Base-by-base conservation (phyloP, 2,888 invertebrate species). In the Nowickia ferox region DNA sequence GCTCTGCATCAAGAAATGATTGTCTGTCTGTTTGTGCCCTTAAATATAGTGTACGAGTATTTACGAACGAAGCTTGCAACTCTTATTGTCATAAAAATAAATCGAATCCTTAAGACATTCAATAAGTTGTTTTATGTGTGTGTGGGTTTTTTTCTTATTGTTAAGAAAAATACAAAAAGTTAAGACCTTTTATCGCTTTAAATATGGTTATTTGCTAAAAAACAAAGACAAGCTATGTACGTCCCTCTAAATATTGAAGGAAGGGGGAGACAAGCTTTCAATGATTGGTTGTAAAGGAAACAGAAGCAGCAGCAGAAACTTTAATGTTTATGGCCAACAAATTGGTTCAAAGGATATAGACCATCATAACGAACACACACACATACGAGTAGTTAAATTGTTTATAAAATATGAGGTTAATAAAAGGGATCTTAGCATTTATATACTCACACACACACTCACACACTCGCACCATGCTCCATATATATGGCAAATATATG, bases 51-150 rank as follows among this genome's bases (percentile, higher is more conserved):
- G n/a, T n/a, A n/a, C n/a, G n/a, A n/a, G n/a, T n/a, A 30, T 30
- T 30, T 30, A 46, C 22, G 57, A 74, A 72, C 51, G 51, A 71
- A 83, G 65, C 51, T 69, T 72, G 61, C 66, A 79, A 63, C 44
- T 79, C n/a, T 55, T 79, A 91, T 89, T 90, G 91, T 90, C 91
- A 91, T 91, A 91, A 91, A 91, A 91, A 90, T 90, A 86, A 75
- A 87, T 87, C 88, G 88, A 89, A 89, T 91, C 90, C 90, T 90
- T 89, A 91, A 91, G 91, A 91, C 89, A 90, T 91, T 91, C 90
- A 90, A 91, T 91, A 91, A 91, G 89, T 91, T 86, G 30, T 30
- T 30, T 30, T 30, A 30, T 30, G 57, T 61, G 55, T 59, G 59
- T 77, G 69, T 76, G 40, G 88, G 88, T 87, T 51, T 42, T 74